phyloP scores from a whole-genome alignment of 2,888 invertebrate genomes.

The Caenorhabditis sinica region DNA sequence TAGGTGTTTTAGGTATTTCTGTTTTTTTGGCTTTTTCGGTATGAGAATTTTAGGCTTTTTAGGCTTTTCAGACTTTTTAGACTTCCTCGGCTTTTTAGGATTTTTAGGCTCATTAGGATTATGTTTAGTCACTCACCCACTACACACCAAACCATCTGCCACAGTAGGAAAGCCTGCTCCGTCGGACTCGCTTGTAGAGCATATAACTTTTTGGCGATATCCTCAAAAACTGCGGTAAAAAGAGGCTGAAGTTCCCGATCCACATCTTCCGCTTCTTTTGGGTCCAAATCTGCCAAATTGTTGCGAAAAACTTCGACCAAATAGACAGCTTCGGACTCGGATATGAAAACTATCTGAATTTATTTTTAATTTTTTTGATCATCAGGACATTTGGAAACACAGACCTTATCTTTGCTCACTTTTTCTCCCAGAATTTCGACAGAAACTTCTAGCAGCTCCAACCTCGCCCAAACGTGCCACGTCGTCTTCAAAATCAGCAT shows the following conservation, averaged over 20 bases:
- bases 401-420: constrained; percentile 20
- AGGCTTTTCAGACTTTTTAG: no score
- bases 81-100: no score
- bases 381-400: neutral
- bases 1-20: no score
- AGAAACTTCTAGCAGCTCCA: constrained; percentile 33
- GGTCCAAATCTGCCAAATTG: constrained; percentile 16
- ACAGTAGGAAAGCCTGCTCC: constrained; percentile 34
- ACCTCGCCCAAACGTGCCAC: constrained; percentile 49
- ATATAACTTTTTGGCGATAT: constrained; percentile 13
- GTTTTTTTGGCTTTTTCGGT: no score
- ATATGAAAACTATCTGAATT: constrained; percentile 45
- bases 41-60: no score
- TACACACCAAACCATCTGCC: constrained; percentile 46
- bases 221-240: constrained; percentile 31
- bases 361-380: neutral
- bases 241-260: constrained; percentile 8
- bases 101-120: no score
- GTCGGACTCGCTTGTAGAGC: constrained; percentile 7
- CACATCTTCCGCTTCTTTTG: constrained; percentile 22
- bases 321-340: constrained; percentile 15
- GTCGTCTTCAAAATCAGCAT: constrained; percentile 38
- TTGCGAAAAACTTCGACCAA: constrained; percentile 22
- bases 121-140: constrained; percentile 33
- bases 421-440: constrained; percentile 37